Base-by-base conservation (phyloP, 2,888 invertebrate species). In the Agapostemon virescens region DNA sequence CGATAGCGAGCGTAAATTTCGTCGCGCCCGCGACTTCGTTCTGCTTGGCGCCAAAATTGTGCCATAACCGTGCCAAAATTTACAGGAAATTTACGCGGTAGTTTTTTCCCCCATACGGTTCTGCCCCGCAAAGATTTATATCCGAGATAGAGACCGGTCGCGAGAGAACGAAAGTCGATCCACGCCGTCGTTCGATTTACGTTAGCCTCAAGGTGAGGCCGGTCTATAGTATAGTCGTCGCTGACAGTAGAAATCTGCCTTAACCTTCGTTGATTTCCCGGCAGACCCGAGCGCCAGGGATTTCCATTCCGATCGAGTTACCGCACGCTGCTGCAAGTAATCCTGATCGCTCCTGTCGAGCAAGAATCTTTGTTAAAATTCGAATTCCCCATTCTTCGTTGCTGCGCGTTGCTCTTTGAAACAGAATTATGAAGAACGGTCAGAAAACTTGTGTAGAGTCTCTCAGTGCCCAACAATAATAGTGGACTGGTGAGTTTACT, bases 1-100 rank as follows among this genome's bases (percentile, higher is more conserved):
- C 77, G 83, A 83, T 83, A 83, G 82, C 83, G 72, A 70, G 83
- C 71, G 78, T 82, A 83, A 82, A 83, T 83, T 78, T 58, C 77
- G 33, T 7, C 38, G 72, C 78, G 72, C 78, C 78, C 83, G 72
- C 73, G 83, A 83, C 82, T 82, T 72, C 78, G 78, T 83, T 74
- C 83, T 23, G 78, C 74, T 72, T 82, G 83, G 78, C 83, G 78
- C 78, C 55, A 63, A 63, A 69, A 69, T 69, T 40, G 72, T 63
- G n/a, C 75, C 70, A 74, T 78, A 72, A 64, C 66, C 72, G 83
- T 83, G 83, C 83, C 83, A 83, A 83, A 82, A 82, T 82, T 74
- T 75, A 63, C 66, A 55, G 83, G 75, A 78, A 83, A 82, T 83
- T 82, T 83, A 77, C 83, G 42, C 20, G 9, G 30, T 9, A 9